Evolutionary conservation across 1,140 invertebrate species (phyloP).

Genomic region (Caenorhabditis remanei): DNA sequence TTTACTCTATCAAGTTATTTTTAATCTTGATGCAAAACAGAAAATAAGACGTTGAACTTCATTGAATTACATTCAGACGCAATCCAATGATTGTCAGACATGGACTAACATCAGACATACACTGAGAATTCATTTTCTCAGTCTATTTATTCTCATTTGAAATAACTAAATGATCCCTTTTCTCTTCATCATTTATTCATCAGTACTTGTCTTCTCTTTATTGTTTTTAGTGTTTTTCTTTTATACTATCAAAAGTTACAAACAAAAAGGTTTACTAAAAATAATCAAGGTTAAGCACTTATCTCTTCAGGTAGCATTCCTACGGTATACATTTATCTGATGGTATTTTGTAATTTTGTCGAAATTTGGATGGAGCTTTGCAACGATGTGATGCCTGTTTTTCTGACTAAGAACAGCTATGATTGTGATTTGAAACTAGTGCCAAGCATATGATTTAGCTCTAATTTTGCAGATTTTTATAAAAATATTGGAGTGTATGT

Average conservation of each 20-base stretch:
- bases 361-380: neutral
- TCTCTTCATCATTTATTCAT: neutral
- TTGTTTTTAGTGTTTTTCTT: neutral
- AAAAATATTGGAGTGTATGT: neutral
- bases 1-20: too few species aligned
- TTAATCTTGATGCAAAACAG: too few species aligned
- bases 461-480: neutral
- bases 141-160: neutral
- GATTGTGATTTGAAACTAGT: neutral
- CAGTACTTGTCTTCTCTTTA: neutral
- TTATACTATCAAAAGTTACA: neutral
- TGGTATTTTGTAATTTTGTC: neutral
- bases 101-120: too few species aligned
- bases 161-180: neutral
- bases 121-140: neutral
- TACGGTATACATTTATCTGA: conserved; percentile 7
- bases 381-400: neutral
- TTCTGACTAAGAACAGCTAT: neutral
- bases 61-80: too few species aligned
- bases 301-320: neutral
- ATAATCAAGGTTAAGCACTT: neutral
- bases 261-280: neutral
- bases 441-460: too few species aligned
- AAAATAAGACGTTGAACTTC: too few species aligned
- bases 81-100: too few species aligned